Base-by-base conservation (phyloP, 2,888 invertebrate species). In the Limnephilus lunatus region DNA sequence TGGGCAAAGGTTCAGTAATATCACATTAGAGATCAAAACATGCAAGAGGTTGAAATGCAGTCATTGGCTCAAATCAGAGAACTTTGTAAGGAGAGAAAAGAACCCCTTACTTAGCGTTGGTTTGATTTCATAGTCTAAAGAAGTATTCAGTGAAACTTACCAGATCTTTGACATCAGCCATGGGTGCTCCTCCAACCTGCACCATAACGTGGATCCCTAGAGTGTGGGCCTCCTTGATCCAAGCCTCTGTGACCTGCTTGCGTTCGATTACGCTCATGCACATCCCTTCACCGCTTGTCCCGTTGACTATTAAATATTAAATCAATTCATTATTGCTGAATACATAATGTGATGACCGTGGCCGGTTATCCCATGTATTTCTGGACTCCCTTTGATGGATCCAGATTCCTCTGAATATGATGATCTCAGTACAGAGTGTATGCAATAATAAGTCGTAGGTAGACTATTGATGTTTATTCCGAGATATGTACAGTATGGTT, bases 281-380 rank as follows among this genome's bases (percentile, higher is more conserved):
- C 94, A 97, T 96, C 0, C 98, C 98, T 95, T 98, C 98, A 0
- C 98, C 98, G 44, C 97, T 97, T 0, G 98, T 98, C 19, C 98
- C 98, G 95, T 98, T 98, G 11, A 98, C 98, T 98, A 94, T 89
- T n/a, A 32, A 25, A 81, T 14, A 81, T 53, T 53, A 19, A 19
- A 53, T 53, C 53, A 53, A 68, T 68, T 25, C 25, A 68, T 68
- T 68, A 68, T 9, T 68, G 25, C 68, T n/a, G 68, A 68, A n/a
- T 9, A 68, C 9, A 25, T n/a, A n/a, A n/a, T n/a, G n/a, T n/a
- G n/a, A n/a, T n/a, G n/a, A n/a, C n/a, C n/a, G n/a, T n/a, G n/a
- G n/a, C n/a, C n/a, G n/a, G n/a, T n/a, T n/a, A n/a, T n/a, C n/a
- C n/a, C n/a, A n/a, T n/a, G n/a, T n/a, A n/a, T n/a, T n/a, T n/a